phyloP scores from a whole-genome alignment of 2,113 vertebrate genomes.

The Apeltes quadracus region DNA sequence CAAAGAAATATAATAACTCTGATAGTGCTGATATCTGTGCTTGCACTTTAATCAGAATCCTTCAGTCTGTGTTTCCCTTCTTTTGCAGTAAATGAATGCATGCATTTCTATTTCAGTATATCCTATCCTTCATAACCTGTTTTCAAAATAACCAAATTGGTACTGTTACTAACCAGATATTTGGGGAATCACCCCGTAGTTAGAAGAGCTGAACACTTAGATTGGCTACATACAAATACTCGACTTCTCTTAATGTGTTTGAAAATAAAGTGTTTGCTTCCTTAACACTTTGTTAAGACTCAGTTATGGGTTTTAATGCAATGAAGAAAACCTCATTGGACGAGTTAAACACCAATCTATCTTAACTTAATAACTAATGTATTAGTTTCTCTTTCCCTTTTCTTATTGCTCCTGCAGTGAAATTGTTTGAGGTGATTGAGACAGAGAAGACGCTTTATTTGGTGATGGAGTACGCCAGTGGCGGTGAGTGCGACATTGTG shows the following conservation, averaged over 20 bases:
- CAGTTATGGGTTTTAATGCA: background rate
- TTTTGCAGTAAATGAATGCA: background rate
- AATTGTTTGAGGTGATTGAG: slow-evolving; percentile 97
- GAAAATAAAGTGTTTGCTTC: background rate
- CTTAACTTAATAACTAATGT: background rate
- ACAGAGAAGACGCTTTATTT: slow-evolving; percentile 96
- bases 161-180: background rate
- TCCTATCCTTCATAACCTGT: too few relatives aligned
- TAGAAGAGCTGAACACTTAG: background rate
- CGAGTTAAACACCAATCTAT: background rate
- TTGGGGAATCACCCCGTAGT: background rate
- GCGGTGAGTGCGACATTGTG: slow-evolving; percentile 81
- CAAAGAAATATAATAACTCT: background rate
- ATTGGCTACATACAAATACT: background rate
- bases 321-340: background rate
- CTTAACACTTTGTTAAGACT: background rate
- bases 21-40: background rate
- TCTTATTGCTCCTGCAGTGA: slow-evolving; percentile 84
- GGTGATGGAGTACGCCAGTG: slow-evolving; percentile 96
- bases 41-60: background rate
- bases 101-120: background rate
- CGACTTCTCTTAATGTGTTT: background rate
- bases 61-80: background rate
- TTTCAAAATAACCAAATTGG: background rate
- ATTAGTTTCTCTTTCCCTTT: background rate